Evolutionary conservation across 1,140 invertebrate species (phyloP), one percentile per base, ranked within the genome.

Genomic region (Hylaeus volcanicus): DNA sequence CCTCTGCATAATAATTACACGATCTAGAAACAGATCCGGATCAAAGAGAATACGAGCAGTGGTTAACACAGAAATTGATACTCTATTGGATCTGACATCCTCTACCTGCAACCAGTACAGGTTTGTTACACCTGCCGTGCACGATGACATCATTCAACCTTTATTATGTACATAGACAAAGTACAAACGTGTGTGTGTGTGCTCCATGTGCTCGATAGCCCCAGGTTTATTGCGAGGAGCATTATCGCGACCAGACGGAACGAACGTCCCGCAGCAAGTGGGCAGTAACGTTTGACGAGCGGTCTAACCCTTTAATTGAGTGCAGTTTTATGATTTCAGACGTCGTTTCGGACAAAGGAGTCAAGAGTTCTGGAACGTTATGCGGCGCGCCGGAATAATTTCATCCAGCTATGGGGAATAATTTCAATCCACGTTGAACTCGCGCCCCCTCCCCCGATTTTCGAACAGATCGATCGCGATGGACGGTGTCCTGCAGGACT

Each of bases 241-340:
- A 74, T 79, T 87, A 86, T 88, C 82, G 81, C 81, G 58, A 60
- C 69, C 79, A 88, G 86, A 84, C 84, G 84, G 77, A 79, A 74
- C 76, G 68, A 84, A 84, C 83, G 74, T 84, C 77, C 55, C 69
- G 73, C 74, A 82, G 79, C 75, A 82, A 82, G 81, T 82, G 81
- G 81, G 81, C 81, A 79, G 81, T 82, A 79, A 82, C 76, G 76
- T 87, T 85, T 86, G 87, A 88, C 85, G 87, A 84, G 79, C 81
- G 73, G 78, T 65, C 81, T 82, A 82, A 83, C 87, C 85, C 80
- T 88, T 88, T 85, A 88, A 88, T 86, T 87, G 87, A 86, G 83
- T 64, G 72, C 75, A 83, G 83, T 86, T 88, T 88, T 88, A 85
- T 75, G 85, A 85, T 86, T 87, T 87, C 85, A 82, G 75, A 85